Base-by-base conservation (phyloP, 2,113 vertebrate species). In the Prunella himalayana region DNA sequence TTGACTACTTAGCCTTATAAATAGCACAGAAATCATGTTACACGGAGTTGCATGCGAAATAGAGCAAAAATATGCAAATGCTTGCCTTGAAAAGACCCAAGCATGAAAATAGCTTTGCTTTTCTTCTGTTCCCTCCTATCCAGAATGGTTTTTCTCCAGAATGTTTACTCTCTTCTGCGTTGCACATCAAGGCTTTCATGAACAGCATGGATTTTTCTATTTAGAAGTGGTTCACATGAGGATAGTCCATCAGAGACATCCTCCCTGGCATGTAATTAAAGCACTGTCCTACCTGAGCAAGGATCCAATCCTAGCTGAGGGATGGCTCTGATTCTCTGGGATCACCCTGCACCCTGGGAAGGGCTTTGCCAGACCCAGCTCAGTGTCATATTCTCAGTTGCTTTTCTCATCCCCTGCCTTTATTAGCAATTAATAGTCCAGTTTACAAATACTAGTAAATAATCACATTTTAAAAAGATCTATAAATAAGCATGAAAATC, bases 211-310 rank as follows among this genome's bases (percentile, higher is more conserved):
- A 61, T 89, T 85, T 88, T 92, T 64, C 57, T 53, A 82, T 70
- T 82, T 69, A 60, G 70, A 60, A 27, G 57, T 69, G 72, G 89
- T 84, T 95, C 86, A 72, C n/a, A 19, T 47, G 60, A 91, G 91
- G 91, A 83, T 68, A 94, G 81, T 64, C 81, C 86, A 80, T 90
- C 78, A 94, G 90, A 87, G 93, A 69, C 81, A 53, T 92, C 68
- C 27, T 94, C n/a, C 61, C 93, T 92, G 89, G 86, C 65, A 79
- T 71, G 78, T 95, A 92, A 94, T 88, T 95, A 91, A 83, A 91
- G 3, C 16, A 44, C 3, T 53, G 73, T 73, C 75, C 69, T 95
- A 35, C 51, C 89, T 91, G 73, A 59, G 87, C 85, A 84, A 65
- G 70, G 47, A 69, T 69, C 37, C 44, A 68, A 1, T 30, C 45